Evolutionary conservation across 2,888 invertebrate species (phyloP).

Genomic region (Catocala fraxini): DNA sequence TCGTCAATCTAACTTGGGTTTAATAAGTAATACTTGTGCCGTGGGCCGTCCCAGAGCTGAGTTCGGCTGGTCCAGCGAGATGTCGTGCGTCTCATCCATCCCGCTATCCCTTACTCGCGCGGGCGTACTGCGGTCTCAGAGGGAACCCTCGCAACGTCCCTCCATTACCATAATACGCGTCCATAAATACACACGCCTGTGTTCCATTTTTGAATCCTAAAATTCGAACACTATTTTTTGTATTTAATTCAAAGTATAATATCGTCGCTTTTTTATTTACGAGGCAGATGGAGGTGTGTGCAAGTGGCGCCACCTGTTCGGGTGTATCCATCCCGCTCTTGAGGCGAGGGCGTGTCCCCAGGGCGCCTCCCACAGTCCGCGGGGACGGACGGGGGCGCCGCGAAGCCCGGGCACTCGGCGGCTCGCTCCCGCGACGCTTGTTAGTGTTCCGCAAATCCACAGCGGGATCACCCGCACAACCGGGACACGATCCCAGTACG

Average conservation of each 20-base stretch:
- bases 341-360: conserved; percentile 88
- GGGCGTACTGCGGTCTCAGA: conserved; percentile 69
- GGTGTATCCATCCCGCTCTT: conserved; percentile 82
- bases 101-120: conserved; percentile 77
- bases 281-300: conserved; percentile 36
- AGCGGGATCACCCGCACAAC: conserved; percentile 87
- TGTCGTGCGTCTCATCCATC: conserved; percentile 75
- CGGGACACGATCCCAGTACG: conserved; percentile 84
- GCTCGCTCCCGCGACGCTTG: conserved; percentile 86
- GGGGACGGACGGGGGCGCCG: conserved; percentile 86
- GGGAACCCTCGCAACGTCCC: conserved; percentile 71
- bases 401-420: conserved; percentile 85
- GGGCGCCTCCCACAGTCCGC: conserved; percentile 86
- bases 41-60: conserved; percentile 79
- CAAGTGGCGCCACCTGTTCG: conserved; percentile 80
- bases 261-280: conserved; percentile 38
- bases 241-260: conserved; percentile 17
- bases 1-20: conserved; percentile 84
- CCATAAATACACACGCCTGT: conserved; percentile 56
- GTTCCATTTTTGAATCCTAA: conserved; percentile 35
- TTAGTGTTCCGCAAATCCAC: conserved; percentile 87
- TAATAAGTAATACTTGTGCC: conserved; percentile 81
- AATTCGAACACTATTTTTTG: conserved; percentile 38
- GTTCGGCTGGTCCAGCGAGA: conserved; percentile 77
- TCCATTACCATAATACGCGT: conserved; percentile 68